These are phyloP conservation scores for Eupithecia insigniata DNA, from an alignment of 2,888 invertebrate species.

Conservation along the genomic window DNA sequence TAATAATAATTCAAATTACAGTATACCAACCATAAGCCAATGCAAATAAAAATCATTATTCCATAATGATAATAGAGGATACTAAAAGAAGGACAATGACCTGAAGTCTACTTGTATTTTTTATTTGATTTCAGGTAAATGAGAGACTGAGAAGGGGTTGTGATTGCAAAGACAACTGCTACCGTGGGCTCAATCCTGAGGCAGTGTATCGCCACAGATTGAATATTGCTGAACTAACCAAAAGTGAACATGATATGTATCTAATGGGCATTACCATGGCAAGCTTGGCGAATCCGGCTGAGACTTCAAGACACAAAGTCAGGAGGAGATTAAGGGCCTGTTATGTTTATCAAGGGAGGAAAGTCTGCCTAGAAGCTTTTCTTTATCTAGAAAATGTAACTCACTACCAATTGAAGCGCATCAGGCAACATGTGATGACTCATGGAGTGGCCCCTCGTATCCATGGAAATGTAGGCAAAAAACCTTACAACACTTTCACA, in stretches of 20 bases:
- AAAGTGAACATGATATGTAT: constrained; percentile 93
- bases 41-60: neutral
- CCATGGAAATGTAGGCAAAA: constrained; percentile 91
- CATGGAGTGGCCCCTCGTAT: constrained; percentile 91
- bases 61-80: neutral
- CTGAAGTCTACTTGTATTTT: neutral
- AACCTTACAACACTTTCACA: constrained; percentile 91
- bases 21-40: neutral
- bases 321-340: constrained; percentile 88
- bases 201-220: constrained; percentile 90
- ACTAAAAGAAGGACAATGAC: neutral
- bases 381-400: constrained; percentile 91
- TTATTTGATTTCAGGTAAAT: constrained; percentile 83
- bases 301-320: constrained; percentile 89
- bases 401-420: constrained; percentile 90
- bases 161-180: constrained; percentile 91
- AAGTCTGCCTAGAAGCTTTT: constrained; percentile 91
- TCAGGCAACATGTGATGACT: constrained; percentile 90
- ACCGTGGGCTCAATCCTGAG: constrained; percentile 89
- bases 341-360: constrained; percentile 90
- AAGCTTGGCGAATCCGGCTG: constrained; percentile 89
- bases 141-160: constrained; percentile 89
- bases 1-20: neutral
- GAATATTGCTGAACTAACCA: constrained; percentile 91
- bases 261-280: constrained; percentile 94